These are phyloP conservation scores for Xestia xanthographa DNA, from an alignment of 2,888 invertebrate species.

Conservation along the genomic window DNA sequence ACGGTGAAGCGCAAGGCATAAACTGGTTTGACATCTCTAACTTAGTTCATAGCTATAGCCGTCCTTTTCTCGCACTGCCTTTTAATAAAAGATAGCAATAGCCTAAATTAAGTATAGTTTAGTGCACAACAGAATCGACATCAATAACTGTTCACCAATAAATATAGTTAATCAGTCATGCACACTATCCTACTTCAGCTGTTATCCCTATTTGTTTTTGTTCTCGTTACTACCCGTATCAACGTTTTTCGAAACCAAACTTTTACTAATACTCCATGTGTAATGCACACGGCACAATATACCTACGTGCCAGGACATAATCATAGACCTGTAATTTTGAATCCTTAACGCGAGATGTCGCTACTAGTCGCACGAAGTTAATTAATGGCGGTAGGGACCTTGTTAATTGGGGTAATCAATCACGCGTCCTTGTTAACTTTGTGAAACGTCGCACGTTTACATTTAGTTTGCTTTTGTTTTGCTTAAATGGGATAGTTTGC, in stretches of 20 bases:
- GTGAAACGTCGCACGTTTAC: conserved; percentile 1
- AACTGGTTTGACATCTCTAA: no score
- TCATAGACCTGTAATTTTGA: conserved; percentile 10
- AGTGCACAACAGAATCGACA: no score
- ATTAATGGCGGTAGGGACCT: conserved; percentile 31
- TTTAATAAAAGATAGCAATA: no score
- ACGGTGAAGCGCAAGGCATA: no score
- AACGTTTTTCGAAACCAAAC: background rate
- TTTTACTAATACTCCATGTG: background rate
- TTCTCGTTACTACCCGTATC: background rate
- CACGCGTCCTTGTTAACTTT: conserved; percentile 49
- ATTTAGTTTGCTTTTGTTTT: background rate
- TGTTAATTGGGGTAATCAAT: conserved; percentile 46
- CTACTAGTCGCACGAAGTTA: conserved; percentile 31
- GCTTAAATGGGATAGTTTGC: background rate
- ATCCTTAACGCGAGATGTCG: conserved; percentile 39
- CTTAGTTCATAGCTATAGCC: no score
- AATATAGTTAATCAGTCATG: no score
- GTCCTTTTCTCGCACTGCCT: no score
- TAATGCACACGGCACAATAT: background rate
- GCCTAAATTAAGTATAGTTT: no score
- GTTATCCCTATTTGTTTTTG: background rate
- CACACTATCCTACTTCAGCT: no score
- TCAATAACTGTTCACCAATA: no score
- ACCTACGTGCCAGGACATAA: background rate